Percentiles rank a stretch among this genome's conserved stretches.
phyloP scores from a whole-genome alignment of 2,888 invertebrate genomes.

The Galeruca laticollis region DNA sequence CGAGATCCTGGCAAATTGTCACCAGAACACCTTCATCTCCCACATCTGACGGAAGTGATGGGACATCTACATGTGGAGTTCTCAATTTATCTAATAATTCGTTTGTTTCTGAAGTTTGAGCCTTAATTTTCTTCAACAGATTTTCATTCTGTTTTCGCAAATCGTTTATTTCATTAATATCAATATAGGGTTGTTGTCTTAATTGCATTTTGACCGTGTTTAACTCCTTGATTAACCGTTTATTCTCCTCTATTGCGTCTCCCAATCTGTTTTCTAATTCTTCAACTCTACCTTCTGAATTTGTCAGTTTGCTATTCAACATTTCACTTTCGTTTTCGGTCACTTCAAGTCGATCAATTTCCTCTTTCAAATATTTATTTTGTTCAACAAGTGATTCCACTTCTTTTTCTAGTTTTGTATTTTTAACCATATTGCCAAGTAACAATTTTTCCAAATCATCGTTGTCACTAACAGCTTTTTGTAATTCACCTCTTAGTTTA shows the following conservation, averaged over 20 bases:
- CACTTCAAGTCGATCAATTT: constrained; percentile 23
- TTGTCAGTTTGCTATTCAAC: constrained; percentile 22
- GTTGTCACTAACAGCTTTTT: constrained; percentile 49
- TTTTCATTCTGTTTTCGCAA: constrained; percentile 54
- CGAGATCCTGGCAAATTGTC: constrained; percentile 55
- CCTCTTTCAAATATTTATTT: constrained; percentile 37
- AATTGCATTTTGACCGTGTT: constrained; percentile 38
- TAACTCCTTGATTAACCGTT: constrained; percentile 35
- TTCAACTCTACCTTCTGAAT: constrained; percentile 1
- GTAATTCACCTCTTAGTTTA: constrained; percentile 24
- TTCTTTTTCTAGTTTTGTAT: constrained; percentile 48
- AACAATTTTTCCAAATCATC: constrained; percentile 52
- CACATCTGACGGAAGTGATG: constrained; percentile 45
- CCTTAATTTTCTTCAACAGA: constrained; percentile 52
- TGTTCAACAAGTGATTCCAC: constrained; percentile 40
- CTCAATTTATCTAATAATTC: constrained; percentile 54
- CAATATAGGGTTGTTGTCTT: constrained; percentile 40
- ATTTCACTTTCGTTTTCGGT: constrained; percentile 31
- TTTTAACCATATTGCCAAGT: constrained; percentile 46
- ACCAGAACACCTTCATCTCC: constrained; percentile 57
- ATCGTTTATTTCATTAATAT: constrained; percentile 42
- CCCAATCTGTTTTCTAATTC: constrained; percentile 35
- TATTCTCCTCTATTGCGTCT: constrained; percentile 42
- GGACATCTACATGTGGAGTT: constrained; percentile 33
- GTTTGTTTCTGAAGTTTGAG: constrained; percentile 51